phyloP scores from a whole-genome alignment of 1,140 invertebrate genomes.

The Bradynema listronoti region DNA sequence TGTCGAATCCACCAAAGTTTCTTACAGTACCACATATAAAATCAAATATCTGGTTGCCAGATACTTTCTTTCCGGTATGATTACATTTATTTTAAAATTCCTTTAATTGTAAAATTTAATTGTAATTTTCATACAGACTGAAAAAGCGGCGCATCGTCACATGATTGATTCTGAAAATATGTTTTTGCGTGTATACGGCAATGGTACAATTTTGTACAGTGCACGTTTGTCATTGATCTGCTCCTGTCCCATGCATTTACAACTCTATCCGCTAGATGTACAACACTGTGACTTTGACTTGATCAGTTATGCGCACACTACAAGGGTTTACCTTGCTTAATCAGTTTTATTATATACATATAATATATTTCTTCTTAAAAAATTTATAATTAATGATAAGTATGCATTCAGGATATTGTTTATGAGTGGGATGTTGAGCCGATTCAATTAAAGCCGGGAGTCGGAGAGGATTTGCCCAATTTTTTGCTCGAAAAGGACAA shows the following conservation, averaged over 20 bases:
- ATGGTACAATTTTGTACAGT: slow-evolving; percentile 36
- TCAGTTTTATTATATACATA: background rate
- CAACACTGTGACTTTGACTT: slow-evolving; percentile 44
- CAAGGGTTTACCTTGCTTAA: slow-evolving; percentile 8
- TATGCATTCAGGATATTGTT: slow-evolving; percentile 21
- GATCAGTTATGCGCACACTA: slow-evolving; percentile 45
- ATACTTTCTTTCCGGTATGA: slow-evolving; percentile 76
- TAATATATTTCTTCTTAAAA: too few species aligned
- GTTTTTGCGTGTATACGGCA: slow-evolving; percentile 36
- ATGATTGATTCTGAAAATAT: slow-evolving; percentile 47
- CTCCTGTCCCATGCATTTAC: slow-evolving; percentile 4
- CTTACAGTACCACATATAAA: slow-evolving; percentile 83
- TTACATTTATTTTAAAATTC: background rate
- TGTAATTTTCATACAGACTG: slow-evolving; percentile 21
- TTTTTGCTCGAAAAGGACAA: slow-evolving; percentile 36
- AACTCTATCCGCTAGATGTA: slow-evolving; percentile 41
- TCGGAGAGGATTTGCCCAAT: slow-evolving; percentile 41
- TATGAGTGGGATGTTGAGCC: slow-evolving; percentile 33
- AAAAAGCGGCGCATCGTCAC: slow-evolving; percentile 42
- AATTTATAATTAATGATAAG: background rate
- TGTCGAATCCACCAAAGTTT: slow-evolving; percentile 28
- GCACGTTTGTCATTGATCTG: slow-evolving; percentile 35
- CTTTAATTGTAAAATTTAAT: slow-evolving; percentile 8
- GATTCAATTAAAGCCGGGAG: slow-evolving; percentile 33
- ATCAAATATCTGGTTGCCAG: slow-evolving; percentile 83